phyloP scores from a whole-genome alignment of 2,888 invertebrate genomes.

The Cantharis rufa region DNA sequence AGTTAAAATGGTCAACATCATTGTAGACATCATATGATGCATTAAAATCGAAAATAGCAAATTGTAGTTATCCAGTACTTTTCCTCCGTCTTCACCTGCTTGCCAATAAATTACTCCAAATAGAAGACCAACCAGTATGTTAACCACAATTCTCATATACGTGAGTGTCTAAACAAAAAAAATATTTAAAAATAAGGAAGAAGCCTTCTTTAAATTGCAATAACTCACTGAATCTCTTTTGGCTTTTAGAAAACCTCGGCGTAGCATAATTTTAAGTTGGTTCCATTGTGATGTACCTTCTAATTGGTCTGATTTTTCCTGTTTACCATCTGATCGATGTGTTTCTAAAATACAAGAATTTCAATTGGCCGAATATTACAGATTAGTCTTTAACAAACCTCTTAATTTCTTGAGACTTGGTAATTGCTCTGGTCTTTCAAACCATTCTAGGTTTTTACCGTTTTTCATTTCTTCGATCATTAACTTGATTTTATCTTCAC shows the following conservation, averaged over 20 bases:
- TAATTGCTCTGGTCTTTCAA: conserved; percentile 63
- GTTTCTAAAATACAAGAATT: conserved; percentile 49
- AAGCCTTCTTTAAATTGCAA: not conserved
- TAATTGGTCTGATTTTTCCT: conserved; percentile 54
- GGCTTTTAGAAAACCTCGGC: conserved; percentile 73
- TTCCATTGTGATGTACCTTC: conserved; percentile 74
- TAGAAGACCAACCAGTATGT: conserved; percentile 75
- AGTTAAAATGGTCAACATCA: conserved; percentile 87
- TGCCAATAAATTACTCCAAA: conserved; percentile 75
- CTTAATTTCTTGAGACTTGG: conserved; percentile 63
- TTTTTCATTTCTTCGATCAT: conserved; percentile 72
- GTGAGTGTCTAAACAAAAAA: conserved; percentile 68
- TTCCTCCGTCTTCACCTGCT: conserved; percentile 75
- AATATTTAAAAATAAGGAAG: not conserved
- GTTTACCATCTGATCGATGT: conserved; percentile 55
- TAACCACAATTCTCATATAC: conserved; percentile 74
- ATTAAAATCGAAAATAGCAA: conserved; percentile 88
- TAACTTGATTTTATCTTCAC: conserved; percentile 72
- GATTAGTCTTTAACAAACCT: conserved; percentile 38
- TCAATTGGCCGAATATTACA: not conserved
- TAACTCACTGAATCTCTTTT: conserved; percentile 70
- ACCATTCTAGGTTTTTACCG: conserved; percentile 71
- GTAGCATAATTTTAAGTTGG: conserved; percentile 72
- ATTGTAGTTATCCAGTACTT: conserved; percentile 83
- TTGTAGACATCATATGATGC: conserved; percentile 90